Percentiles rank a stretch among this genome's conserved stretches.
Conservation (phyloP, 2,888 invertebrate species). For the Lasius platythorax region DNA sequence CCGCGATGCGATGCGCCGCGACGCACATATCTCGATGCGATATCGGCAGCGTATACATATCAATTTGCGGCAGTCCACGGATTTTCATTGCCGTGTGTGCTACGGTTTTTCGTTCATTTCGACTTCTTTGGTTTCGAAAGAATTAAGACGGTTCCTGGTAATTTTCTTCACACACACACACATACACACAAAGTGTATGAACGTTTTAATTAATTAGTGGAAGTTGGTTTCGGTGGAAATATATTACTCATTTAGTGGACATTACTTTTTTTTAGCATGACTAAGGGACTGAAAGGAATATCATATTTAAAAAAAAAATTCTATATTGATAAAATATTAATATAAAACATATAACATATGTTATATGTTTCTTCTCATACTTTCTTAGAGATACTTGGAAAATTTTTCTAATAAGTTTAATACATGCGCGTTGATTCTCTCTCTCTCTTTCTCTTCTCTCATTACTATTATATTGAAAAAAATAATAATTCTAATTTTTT, state of each 20-base stretch:
- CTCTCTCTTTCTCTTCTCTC: neutral
- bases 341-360: too few relatives aligned
- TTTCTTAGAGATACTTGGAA: neutral
- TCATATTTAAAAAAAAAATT: too few relatives aligned
- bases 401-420: neutral
- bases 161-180: neutral
- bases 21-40: slow-evolving; percentile 49
- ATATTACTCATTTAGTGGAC: neutral
- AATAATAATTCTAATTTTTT: neutral
- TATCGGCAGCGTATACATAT: slow-evolving; percentile 59
- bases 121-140: slow-evolving; percentile 11
- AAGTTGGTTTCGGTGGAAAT: neutral
- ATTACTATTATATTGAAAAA: neutral
- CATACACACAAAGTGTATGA: neutral
- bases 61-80: slow-evolving; percentile 72
- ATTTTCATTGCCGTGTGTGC: slow-evolving; percentile 69
- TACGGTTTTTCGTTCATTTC: slow-evolving; percentile 68
- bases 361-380: neutral
- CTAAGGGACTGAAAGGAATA: too few relatives aligned
- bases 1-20: slow-evolving; percentile 47
- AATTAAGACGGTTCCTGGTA: slow-evolving; percentile 32
- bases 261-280: neutral
- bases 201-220: neutral
- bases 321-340: too few relatives aligned
- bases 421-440: neutral